A percentile compares a stretch with the other conserved stretches of the same genome.
phyloP scores from a whole-genome alignment of 2,888 invertebrate species.

The Pyrocoelia pectoralis region DNA sequence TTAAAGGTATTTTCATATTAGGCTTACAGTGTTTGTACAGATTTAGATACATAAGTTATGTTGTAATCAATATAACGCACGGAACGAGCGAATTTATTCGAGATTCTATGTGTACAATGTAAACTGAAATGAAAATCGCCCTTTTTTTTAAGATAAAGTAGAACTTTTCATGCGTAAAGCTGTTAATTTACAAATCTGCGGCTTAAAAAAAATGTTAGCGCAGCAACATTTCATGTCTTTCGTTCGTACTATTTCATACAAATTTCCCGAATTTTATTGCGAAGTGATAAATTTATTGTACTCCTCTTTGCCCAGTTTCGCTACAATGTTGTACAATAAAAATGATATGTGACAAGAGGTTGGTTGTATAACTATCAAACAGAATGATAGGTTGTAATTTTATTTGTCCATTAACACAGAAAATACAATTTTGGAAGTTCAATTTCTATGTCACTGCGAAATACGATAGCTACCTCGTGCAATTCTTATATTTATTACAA shows the following conservation, averaged over 20 bases:
- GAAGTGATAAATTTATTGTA: not conserved
- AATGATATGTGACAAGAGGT: conserved; percentile 4
- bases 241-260: not conserved
- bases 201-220: not conserved
- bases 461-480: too few species aligned
- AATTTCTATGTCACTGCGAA: not conserved
- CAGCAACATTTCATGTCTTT: not conserved
- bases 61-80: too few species aligned
- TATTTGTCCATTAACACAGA: not conserved
- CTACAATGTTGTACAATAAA: conserved; percentile 4
- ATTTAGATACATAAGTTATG: too few species aligned
- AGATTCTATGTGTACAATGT: too few species aligned
- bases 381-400: not conserved
- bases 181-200: not conserved
- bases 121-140: too few species aligned
- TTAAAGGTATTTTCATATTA: too few species aligned
- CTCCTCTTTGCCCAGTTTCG: not conserved
- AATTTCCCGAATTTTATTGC: not conserved
- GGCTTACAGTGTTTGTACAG: too few species aligned
- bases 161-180: not conserved
- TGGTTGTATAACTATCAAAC: not conserved
- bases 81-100: too few species aligned
- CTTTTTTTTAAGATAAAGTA: not conserved
- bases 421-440: not conserved
- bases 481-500: too few species aligned